Evolutionary conservation across 2,113 vertebrate species (phyloP), one percentile per base, ranked within the genome.

Genomic region (Falcunculus frontatus): DNA sequence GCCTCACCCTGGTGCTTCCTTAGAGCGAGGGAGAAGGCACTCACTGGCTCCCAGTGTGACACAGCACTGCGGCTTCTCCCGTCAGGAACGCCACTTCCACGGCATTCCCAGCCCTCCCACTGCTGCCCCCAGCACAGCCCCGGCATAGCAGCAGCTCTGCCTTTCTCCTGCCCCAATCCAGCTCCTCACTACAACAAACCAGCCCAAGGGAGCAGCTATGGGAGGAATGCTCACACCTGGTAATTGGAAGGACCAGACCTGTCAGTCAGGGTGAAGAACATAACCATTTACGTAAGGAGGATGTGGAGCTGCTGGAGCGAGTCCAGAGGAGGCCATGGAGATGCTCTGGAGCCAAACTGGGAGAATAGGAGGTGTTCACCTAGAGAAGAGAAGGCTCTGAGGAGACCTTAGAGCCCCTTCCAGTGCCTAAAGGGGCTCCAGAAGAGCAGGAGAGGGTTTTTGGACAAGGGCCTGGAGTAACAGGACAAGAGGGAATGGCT

Each of bases 31-130:
- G 25, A 72, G 57, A 67, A 46, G 23, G 47, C 81, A 32, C 9
- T 16, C 27, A 25, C 27, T 7, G 6, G 27, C 52, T 79, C 11
- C 47, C 49, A 39, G 68, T 0, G 2, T 32, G 70, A 46, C 22
- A 39, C 37, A 47, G 70, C 29, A 44, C 23, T 0, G 0, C 1
- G 0, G 50, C 29, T 78, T 67, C 41, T 82, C 42, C 56, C 0
- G 0, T 22, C n/a, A 53, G 79, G 52, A 67, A 70, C 2, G 1
- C 55, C 21, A 59, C 56, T 65, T 22, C 44, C 52, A 17, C 3
- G 4, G 57, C 74, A 69, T 52, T 84, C 63, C 83, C 37, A 3
- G 11, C 59, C 57, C 19, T 11, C 32, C 70, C 57, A 29, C 37
- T 19, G n/a, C 60, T 70, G 73, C 73, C 86, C 41, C 6, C 3